Evolutionary conservation across 2,888 invertebrate genomes (phyloP).

Genomic region (Drosophila neonasuta): DNA sequence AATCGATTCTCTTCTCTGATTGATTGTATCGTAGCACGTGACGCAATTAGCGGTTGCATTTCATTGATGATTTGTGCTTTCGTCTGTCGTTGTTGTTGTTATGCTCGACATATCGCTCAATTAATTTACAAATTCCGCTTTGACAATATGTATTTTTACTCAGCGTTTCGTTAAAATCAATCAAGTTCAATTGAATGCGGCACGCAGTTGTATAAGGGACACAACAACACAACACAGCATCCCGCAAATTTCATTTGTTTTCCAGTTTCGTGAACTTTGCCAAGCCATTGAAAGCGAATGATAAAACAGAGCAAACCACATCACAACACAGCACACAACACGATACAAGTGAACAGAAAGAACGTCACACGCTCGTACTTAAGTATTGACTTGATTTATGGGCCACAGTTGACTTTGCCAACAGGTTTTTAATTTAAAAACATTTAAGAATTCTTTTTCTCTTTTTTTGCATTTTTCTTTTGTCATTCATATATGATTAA

Average conservation of each 20-base stretch:
- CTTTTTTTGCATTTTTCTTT: conserved; percentile 29
- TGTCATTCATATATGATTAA: conserved; percentile 23
- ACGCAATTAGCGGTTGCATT: conserved; percentile 55
- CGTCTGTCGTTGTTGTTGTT: conserved; percentile 23
- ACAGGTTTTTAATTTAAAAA: conserved; percentile 50
- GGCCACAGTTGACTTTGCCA: conserved; percentile 21
- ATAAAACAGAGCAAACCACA: conserved; percentile 11
- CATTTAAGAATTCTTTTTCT: conserved; percentile 21
- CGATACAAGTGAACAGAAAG: conserved; percentile 1
- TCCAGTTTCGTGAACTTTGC: conserved; percentile 72
- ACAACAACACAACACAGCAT: not conserved
- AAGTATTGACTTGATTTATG: conserved; percentile 43
- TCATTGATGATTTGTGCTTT: conserved; percentile 50
- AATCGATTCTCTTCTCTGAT: conserved; percentile 30
- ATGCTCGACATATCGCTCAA: conserved; percentile 46
- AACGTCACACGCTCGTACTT: conserved; percentile 16
- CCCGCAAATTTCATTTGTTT: conserved; percentile 46
- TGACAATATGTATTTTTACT: conserved; percentile 45
- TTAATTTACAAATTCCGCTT: conserved; percentile 56
- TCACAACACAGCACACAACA: not conserved
- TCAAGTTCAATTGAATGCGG: conserved; percentile 65
- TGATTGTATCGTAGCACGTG: conserved; percentile 42
- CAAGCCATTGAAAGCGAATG: conserved; percentile 28
- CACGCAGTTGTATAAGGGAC: conserved; percentile 33
- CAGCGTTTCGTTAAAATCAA: conserved; percentile 71